Evolutionary conservation across 2,113 vertebrate genomes (phyloP).

Genomic region (Circaetus gallicus): DNA sequence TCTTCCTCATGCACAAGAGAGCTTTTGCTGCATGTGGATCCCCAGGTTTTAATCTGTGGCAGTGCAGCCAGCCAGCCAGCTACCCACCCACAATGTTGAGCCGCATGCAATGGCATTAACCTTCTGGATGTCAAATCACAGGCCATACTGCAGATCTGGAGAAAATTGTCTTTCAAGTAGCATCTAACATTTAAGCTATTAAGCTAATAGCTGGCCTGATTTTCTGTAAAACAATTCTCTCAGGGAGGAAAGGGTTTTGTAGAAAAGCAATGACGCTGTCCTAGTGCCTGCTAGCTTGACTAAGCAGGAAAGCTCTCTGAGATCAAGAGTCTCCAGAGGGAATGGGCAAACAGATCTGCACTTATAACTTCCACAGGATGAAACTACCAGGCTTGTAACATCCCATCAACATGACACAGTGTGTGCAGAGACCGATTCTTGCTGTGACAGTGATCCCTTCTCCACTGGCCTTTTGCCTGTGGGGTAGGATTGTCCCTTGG

Average conservation of each 20-base stretch:
- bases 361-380: not conserved
- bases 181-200: not conserved
- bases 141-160: not conserved
- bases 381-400: not conserved
- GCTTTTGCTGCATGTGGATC: not conserved
- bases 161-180: not conserved
- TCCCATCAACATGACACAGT: not conserved
- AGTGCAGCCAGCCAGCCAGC: not conserved
- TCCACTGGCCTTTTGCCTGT: not conserved
- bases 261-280: not conserved
- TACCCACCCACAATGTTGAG: not conserved
- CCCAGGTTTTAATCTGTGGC: not conserved
- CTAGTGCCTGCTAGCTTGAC: not conserved
- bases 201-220: not conserved
- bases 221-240: not conserved
- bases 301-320: not conserved
- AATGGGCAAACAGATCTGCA: not conserved
- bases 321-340: not conserved
- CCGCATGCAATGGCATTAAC: not conserved
- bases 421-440: not conserved
- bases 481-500: not conserved
- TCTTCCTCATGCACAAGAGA: not conserved
- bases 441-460: not conserved
- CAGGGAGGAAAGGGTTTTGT: not conserved
- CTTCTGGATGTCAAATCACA: not conserved